phyloP scores from a whole-genome alignment of 2,113 vertebrate genomes.

The Takifugu bimaculatus region DNA sequence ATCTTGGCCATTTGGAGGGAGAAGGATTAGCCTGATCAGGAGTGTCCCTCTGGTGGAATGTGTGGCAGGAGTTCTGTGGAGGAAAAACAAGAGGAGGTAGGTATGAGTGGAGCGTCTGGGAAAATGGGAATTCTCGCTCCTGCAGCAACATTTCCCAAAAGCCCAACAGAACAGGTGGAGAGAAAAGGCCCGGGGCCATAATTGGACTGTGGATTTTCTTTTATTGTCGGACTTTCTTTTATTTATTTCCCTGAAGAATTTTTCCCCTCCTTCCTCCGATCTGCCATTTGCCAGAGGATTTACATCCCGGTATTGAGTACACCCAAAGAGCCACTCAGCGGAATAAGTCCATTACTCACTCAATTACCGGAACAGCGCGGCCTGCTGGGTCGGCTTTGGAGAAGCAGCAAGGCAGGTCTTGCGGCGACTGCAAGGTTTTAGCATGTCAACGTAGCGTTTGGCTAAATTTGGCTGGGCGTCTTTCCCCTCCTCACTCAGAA shows the following conservation, averaged over 20 bases:
- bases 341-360: slow-evolving; percentile 77
- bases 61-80: slow-evolving; percentile 40
- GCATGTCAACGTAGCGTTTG: slow-evolving; percentile 48
- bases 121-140: slow-evolving; percentile 9
- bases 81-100: slow-evolving; percentile 9
- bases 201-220: slow-evolving; percentile 58
- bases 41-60: slow-evolving; percentile 40
- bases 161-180: slow-evolving; percentile 2
- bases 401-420: slow-evolving; percentile 55
- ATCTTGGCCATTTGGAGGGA: slow-evolving; percentile 43
- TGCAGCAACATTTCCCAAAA: slow-evolving; percentile 5
- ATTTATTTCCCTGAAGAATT: slow-evolving; percentile 43
- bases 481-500: slow-evolving; percentile 14
- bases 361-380: slow-evolving; percentile 72
- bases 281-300: slow-evolving; percentile 69
- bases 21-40: slow-evolving; percentile 56
- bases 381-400: slow-evolving; percentile 62
- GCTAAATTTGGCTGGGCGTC: slow-evolving; percentile 38
- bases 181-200: slow-evolving; percentile 32
- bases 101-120: slow-evolving; percentile 3
- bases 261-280: slow-evolving; percentile 34
- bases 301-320: slow-evolving; percentile 65
- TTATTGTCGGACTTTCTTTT: slow-evolving; percentile 41
- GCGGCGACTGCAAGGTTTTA: slow-evolving; percentile 58
- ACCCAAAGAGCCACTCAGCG: slow-evolving; percentile 72